Conservation (phyloP, 2,113 vertebrate genomes). For the Nettapus auritus region DNA sequence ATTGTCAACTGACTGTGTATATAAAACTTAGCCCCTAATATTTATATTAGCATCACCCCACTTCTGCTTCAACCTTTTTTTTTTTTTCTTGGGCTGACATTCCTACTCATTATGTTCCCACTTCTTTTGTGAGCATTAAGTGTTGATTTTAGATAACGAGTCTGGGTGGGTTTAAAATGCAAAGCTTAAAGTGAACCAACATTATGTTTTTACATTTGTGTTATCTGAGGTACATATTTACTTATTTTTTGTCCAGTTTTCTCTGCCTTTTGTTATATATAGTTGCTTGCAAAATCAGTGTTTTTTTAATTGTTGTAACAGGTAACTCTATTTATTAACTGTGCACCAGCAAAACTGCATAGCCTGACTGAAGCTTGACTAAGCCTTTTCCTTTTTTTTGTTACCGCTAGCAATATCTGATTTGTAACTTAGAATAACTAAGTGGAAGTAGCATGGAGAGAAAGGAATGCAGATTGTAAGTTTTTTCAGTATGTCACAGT, state of each 20-base stretch:
- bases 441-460: conserved; percentile 26
- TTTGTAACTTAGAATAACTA: conserved; percentile 39
- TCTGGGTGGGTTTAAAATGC: conserved; percentile 3
- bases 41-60: background rate
- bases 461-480: conserved; percentile 22
- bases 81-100: background rate
- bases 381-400: background rate
- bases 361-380: background rate
- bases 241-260: background rate
- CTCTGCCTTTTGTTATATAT: background rate
- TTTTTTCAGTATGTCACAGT: conserved; percentile 39
- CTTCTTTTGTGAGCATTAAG: conserved; percentile 26
- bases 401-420: background rate
- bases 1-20: background rate
- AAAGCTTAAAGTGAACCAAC: background rate
- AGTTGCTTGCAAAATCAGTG: background rate
- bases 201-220: background rate
- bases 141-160: conserved; percentile 40
- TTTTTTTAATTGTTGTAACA: background rate
- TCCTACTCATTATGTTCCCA: conserved; percentile 17
- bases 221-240: conserved; percentile 14
- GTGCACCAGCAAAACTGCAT: background rate
- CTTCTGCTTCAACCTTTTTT: background rate
- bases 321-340: background rate
- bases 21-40: background rate